These are phyloP conservation scores for Percopsis transmontana DNA, from an alignment of 2,113 vertebrate genomes.

Conservation along the genomic window DNA sequence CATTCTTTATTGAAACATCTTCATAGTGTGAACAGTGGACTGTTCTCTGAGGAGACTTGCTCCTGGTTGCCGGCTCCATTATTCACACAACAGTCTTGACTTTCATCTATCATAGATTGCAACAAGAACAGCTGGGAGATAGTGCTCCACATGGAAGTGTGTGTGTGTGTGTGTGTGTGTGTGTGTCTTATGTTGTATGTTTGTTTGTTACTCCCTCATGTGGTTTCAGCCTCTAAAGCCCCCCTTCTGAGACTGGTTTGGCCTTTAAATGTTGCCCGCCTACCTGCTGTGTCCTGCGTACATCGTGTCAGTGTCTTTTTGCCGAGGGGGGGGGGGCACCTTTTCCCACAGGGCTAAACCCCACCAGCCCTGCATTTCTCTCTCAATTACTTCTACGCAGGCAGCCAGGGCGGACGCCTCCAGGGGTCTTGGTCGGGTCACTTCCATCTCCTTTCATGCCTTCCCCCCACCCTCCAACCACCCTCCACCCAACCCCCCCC, in stretches of 20 bases:
- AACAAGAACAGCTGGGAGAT: slow-evolving; percentile 51
- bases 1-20: too few species aligned
- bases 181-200: slow-evolving; percentile 14
- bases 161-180: slow-evolving; percentile 4
- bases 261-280: slow-evolving; percentile 62
- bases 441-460: slow-evolving; percentile 32
- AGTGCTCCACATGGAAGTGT: slow-evolving; percentile 19
- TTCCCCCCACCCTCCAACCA: not conserved
- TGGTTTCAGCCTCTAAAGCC: slow-evolving; percentile 39
- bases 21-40: too few species aligned
- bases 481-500: not conserved
- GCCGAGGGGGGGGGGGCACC: slow-evolving; percentile 54
- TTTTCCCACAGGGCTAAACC: slow-evolving; percentile 43
- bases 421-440: slow-evolving; percentile 43
- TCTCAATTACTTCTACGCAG: slow-evolving; percentile 55
- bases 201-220: slow-evolving; percentile 43
- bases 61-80: not conserved
- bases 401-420: slow-evolving; percentile 31
- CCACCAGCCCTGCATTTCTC: slow-evolving; percentile 44
- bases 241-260: slow-evolving; percentile 38
- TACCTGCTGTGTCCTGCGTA: slow-evolving; percentile 51
- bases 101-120: slow-evolving; percentile 9
- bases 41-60: too few species aligned
- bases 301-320: slow-evolving; percentile 18
- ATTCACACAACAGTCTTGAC: not conserved